Conservation (phyloP, 2,797 vertebrate genomes). For the Lutjanus argentimaculatus region DNA sequence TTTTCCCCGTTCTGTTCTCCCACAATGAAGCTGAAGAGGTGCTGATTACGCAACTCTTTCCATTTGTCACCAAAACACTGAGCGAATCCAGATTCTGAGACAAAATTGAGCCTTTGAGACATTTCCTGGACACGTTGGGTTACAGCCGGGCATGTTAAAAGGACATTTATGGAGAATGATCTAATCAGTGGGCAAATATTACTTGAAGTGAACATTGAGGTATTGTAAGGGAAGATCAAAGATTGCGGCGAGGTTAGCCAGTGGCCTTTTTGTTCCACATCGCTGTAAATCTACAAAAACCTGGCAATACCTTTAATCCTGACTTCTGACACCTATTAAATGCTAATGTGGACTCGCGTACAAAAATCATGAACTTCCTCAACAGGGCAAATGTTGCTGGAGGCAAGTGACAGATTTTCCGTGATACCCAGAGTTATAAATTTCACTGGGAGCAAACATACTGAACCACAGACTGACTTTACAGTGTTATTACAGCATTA, state of each 20-base stretch:
- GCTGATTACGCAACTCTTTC: constrained; percentile 69
- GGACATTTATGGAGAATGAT: constrained; percentile 58
- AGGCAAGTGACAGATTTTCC: constrained; percentile 38
- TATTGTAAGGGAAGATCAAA: constrained; percentile 47
- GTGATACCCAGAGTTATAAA: constrained; percentile 6
- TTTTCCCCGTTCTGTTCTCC: constrained; percentile 52
- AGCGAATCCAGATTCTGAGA: constrained; percentile 43
- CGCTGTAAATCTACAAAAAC: constrained; percentile 46
- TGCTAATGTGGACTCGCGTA: constrained; percentile 18
- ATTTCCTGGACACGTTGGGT: constrained; percentile 44
- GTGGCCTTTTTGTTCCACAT: constrained; percentile 50
- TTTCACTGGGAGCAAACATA: constrained; percentile 25
- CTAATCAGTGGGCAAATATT: constrained; percentile 46
- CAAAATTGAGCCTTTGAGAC: constrained; percentile 43
- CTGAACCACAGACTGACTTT: constrained; percentile 31
- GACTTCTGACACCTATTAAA: constrained; percentile 49
- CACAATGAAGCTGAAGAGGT: constrained; percentile 47
- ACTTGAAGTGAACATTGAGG: constrained; percentile 41
- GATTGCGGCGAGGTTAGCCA: constrained; percentile 38
- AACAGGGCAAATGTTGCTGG: constrained; percentile 31
- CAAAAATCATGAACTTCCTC: constrained; percentile 33
- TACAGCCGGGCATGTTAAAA: constrained; percentile 39
- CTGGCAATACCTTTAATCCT: constrained; percentile 35
- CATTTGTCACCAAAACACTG: constrained; percentile 61
- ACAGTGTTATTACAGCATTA: constrained; percentile 23